Conservation (phyloP, 2,888 invertebrate genomes). For the Rhodophaea formosa region DNA sequence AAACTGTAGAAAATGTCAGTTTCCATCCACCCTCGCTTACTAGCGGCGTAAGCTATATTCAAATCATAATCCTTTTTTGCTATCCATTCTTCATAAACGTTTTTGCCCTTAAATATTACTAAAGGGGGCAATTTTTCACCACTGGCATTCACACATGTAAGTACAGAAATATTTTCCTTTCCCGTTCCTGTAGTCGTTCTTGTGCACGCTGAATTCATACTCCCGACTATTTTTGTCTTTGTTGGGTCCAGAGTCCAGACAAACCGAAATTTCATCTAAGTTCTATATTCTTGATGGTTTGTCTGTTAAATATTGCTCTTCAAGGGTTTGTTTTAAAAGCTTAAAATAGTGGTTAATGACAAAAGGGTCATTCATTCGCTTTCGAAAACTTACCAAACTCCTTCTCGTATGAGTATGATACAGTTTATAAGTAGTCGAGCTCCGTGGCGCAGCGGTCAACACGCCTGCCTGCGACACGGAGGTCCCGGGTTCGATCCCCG, state of each 20-base stretch:
- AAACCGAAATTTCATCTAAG: constrained; percentile 31
- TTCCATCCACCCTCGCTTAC: constrained; percentile 43
- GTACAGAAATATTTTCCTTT: constrained; percentile 33
- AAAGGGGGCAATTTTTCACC: constrained; percentile 29
- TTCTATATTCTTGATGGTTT: constrained; percentile 27
- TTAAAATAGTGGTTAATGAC: constrained; percentile 9
- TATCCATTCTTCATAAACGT: constrained; percentile 26
- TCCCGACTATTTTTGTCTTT: constrained; percentile 35
- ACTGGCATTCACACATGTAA: constrained; percentile 29
- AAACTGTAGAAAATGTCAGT: constrained; percentile 43
- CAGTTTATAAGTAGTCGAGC: too few relatives aligned
- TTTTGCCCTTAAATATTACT: constrained; percentile 31
- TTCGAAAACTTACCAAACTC: too few relatives aligned
- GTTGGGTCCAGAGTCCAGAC: constrained; percentile 30
- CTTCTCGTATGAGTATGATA: too few relatives aligned
- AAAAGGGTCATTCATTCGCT: constrained; percentile 12
- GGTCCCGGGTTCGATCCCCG: too few relatives aligned
- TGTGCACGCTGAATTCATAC: constrained; percentile 21
- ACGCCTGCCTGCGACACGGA: too few relatives aligned
- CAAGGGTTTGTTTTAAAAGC: neutral
- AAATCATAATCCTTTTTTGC: constrained; percentile 22
- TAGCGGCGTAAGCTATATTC: constrained; percentile 24
- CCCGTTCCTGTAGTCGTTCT: constrained; percentile 27
- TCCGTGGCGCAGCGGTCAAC: too few relatives aligned
- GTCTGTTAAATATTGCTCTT: constrained; percentile 14